A percentile compares a stretch with the other conserved stretches of the same genome.
phyloP scores from a whole-genome alignment of 2,797 vertebrate genomes.

The Nannoperca obscura region DNA sequence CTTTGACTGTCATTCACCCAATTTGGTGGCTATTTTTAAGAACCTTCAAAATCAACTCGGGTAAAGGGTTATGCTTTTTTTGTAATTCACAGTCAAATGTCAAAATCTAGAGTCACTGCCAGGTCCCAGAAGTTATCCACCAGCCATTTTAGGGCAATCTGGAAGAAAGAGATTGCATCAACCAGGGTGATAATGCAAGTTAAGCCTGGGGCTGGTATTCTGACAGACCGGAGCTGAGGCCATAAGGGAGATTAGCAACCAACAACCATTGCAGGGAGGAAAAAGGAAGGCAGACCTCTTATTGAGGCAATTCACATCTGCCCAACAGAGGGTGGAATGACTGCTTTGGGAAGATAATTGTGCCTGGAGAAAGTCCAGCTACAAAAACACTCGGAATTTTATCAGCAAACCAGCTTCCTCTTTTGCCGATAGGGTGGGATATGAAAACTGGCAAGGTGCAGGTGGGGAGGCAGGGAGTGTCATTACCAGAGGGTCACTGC shows the following conservation, averaged over 20 bases:
- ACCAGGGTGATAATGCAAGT: conserved; percentile 72
- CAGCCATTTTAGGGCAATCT: conserved; percentile 62
- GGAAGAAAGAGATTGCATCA: conserved; percentile 77
- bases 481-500: conserved; percentile 71
- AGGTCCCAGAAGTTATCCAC: conserved; percentile 51
- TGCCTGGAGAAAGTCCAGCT: conserved; percentile 69
- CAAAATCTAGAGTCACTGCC: conserved; percentile 54
- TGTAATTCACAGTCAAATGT: conserved; percentile 64
- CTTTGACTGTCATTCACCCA: conserved; percentile 2
- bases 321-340: conserved; percentile 66
- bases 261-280: conserved; percentile 23
- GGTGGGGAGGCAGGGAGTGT: conserved; percentile 66
- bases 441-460: conserved; percentile 76
- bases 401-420: conserved; percentile 70
- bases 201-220: conserved; percentile 65
- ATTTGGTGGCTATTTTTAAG: conserved; percentile 1
- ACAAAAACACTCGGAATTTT: conserved; percentile 70
- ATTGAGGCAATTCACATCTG: conserved; percentile 69
- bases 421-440: conserved; percentile 59
- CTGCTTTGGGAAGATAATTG: conserved; percentile 80
- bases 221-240: conserved; percentile 50
- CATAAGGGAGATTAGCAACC: conserved; percentile 54
- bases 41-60: conserved; percentile 13
- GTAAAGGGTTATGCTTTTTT: conserved; percentile 9
- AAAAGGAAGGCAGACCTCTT: conserved; percentile 49